Percentiles rank a stretch among this genome's conserved stretches.
Evolutionary conservation across 2,113 vertebrate species (phyloP).

Genomic region (Anoura caudifer): DNA sequence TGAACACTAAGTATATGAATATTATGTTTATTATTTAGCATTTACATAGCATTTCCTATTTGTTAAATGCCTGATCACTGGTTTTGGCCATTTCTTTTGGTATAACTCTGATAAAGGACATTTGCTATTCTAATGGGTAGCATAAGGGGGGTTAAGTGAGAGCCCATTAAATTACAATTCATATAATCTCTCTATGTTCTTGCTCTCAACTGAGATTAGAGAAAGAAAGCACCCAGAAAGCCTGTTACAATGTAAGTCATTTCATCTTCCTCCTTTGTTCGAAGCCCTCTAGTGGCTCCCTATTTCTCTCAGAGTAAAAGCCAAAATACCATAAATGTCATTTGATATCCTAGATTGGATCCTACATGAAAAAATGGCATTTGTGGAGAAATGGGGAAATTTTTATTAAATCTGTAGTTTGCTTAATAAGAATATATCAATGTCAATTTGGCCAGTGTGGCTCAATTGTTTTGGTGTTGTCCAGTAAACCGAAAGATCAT

Average conservation of each 20-base stretch:
- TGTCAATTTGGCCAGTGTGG: too few relatives aligned
- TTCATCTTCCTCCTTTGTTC: not conserved
- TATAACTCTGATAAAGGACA: not conserved
- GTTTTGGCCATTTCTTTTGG: not conserved
- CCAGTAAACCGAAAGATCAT: too few relatives aligned
- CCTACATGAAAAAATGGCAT: not conserved
- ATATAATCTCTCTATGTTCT: not conserved
- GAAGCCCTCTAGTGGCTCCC: not conserved
- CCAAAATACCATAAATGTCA: not conserved
- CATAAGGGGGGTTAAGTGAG: not conserved
- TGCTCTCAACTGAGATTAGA: not conserved
- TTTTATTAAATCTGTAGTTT: not conserved
- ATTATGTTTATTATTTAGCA: slow-evolving; percentile 24
- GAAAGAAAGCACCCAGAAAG: slow-evolving; percentile 8
- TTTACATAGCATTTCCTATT: not conserved
- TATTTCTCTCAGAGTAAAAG: not conserved
- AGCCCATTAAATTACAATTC: not conserved
- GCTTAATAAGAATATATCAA: not conserved
- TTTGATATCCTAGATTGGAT: not conserved
- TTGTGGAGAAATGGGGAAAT: not conserved
- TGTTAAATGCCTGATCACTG: slow-evolving; percentile 44
- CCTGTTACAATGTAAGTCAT: not conserved
- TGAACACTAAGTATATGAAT: not conserved
- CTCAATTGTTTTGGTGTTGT: too few relatives aligned
- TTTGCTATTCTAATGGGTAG: not conserved